phyloP scores from a whole-genome alignment of 2,888 invertebrate genomes.

The Lepidonotus clava region DNA sequence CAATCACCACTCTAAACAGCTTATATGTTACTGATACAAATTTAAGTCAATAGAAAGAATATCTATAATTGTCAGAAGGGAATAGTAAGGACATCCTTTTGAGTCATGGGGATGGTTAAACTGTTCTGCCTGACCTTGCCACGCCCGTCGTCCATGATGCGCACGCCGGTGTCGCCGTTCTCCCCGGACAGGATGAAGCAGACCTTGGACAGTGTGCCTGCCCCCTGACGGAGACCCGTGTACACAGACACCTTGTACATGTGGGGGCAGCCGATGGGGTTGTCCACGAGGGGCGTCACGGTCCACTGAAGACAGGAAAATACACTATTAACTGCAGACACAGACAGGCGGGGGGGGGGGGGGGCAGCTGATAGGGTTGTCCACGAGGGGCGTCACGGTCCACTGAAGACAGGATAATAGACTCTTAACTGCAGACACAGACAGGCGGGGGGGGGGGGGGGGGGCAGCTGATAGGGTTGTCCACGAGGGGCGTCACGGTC shows the following conservation, averaged over 20 bases:
- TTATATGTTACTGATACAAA: no score
- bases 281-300: slow-evolving; percentile 70
- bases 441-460: no score
- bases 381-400: slow-evolving; percentile 69
- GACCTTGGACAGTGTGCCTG: slow-evolving; percentile 60
- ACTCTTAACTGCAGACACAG: no score
- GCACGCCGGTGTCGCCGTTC: slow-evolving; percentile 65
- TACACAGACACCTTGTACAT: slow-evolving; percentile 73
- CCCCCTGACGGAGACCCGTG: slow-evolving; percentile 67
- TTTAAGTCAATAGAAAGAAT: no score
- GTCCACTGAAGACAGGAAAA: slow-evolving; percentile 64
- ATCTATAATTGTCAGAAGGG: no score
- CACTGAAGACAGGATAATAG: no score
- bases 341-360: no score
- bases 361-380: slow-evolving; percentile 69
- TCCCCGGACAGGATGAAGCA: slow-evolving; percentile 68
- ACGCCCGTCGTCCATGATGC: slow-evolving; percentile 61
- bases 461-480: slow-evolving; percentile 69
- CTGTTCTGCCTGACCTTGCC: slow-evolving; percentile 56
- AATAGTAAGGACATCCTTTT: no score
- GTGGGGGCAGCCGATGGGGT: slow-evolving; percentile 68
- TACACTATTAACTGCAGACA: not conserved
- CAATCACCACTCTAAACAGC: no score
- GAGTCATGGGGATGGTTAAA: no score
- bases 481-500: slow-evolving; percentile 69